Evolutionary conservation across 2,888 invertebrate species (phyloP), one percentile per base, ranked within the genome.

Genomic region (Lobophora halterata): DNA sequence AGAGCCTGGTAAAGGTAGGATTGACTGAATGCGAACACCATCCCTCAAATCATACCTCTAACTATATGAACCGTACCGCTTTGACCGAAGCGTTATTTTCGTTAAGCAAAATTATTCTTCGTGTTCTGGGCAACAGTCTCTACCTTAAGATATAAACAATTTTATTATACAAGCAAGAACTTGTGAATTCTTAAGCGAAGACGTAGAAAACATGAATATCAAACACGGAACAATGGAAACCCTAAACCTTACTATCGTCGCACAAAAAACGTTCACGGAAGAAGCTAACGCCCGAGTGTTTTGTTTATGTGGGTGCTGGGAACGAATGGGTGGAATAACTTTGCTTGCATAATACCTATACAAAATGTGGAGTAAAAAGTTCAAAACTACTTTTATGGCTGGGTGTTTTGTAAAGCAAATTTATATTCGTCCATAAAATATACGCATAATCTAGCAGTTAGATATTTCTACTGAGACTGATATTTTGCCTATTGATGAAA

Each of bases 131-230:
- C 5, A 13, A 7, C 23, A 23, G 8, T 6, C 37, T 14, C 8
- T 23, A 19, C 29, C 32, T 30, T 28, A 20, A 45, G 36, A 55
- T 59, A 65, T 57, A 61, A 60, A 56, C 52, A 55, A 52, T 50
- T 61, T 62, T 66, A 66, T 66, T 64, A 64, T 60, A 61, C 57
- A 38, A 44, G 52, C 57, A 63, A 65, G 61, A 53, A 63, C 59
- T 49, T 54, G 40, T 51, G 52, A 52, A 49, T 35, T 31, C 46
- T 51, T 36, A 35, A 45, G 42, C 35, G 36, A 43, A 32, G 42
- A 34, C 37, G 49, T 46, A 40, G 40, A 46, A 47, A 52, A 47
- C 45, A 52, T 49, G 52, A 52, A 47, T 49, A 49, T 49, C 40
- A 49, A 47, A 47, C 35, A 36, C 24, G 41, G 29, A 46, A 44